Base-by-base conservation (phyloP, 2,113 vertebrate genomes). In the Orycteropus afer region DNA sequence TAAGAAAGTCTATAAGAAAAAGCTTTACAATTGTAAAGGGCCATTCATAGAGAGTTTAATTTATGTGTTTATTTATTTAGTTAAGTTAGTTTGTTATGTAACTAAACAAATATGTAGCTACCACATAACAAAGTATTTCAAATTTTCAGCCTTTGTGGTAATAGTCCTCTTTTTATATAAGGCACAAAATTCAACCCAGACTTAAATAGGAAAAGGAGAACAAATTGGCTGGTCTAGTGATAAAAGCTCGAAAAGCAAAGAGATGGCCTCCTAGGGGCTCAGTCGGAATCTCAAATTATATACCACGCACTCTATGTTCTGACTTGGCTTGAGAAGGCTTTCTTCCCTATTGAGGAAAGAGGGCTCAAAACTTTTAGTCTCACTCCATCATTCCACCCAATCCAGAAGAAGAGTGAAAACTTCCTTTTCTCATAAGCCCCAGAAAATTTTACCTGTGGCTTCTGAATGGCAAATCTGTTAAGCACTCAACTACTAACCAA, bases 301-400 rank as follows among this genome's bases (percentile, higher is more conserved):
- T 2, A 12, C 23, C 3, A 0, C 23, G 47, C 2, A 8, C 7
- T 1, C 79, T 5, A 0, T 40, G 25, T 20, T 67, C 47, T 3
- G 3, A 45, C 3, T 15, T 25, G 22, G 23, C 34, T 7, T 13
- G 2, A 65, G 51, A 42, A 29, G 37, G 7, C 23, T 37, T 79
- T 79, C 42, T 67, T n/a, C 34, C 23, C 23, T 37, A 13, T 1
- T 47, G 2, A 15, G 59, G n/a, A 49, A 67, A 61, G 59, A 73
- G 1, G 47, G 11, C 4, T 18, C 42, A 71, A n/a, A 9, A 49
- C 12, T 20, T 55, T n/a, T 57, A 63, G 34, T 29, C 22, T 45
- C 45, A 37, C 7, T 45, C 49, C 57, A 61, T 49, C 34, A 22
- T 20, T 79, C 67, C 0, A 3, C 14, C 42, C 7, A 57, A 25